Evolutionary conservation across 2,797 vertebrate genomes (phyloP).

Genomic region (Salarias fasciatus): DNA sequence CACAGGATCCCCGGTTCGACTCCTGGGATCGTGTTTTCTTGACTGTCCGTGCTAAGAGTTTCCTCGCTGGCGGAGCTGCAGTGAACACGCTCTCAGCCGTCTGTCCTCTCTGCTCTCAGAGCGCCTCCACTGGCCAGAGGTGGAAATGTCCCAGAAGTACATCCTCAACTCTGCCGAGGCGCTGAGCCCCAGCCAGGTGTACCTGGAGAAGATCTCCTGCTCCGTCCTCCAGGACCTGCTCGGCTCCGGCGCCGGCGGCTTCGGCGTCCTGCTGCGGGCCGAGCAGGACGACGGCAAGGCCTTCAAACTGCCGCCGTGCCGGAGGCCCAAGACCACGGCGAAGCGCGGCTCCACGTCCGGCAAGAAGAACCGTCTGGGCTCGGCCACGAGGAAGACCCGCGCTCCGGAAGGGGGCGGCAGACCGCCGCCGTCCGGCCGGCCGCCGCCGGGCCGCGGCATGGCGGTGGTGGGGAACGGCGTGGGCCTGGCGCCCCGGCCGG

Average conservation of each 20-base stretch:
- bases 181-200: conserved; percentile 77
- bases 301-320: conserved; percentile 68
- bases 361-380: conserved; percentile 50
- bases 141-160: conserved; percentile 89
- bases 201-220: conserved; percentile 76
- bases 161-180: conserved; percentile 80
- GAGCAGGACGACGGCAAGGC: conserved; percentile 83
- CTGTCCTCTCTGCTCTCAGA: conserved; percentile 76
- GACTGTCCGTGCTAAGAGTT: no score
- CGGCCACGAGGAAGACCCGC: conserved; percentile 39
- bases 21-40: no score
- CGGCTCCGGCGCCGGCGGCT: conserved; percentile 87
- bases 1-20: no score
- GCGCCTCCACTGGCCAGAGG: conserved; percentile 90
- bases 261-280: conserved; percentile 86
- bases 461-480: conserved; percentile 76
- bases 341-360: conserved; percentile 48
- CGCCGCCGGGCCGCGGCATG: conserved; percentile 66
- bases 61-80: no score
- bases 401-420: conserved; percentile 60
- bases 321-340: conserved; percentile 63
- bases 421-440: conserved; percentile 55
- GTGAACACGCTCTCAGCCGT: no score
- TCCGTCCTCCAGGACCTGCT: conserved; percentile 87
- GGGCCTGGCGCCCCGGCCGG: conserved; percentile 67